Base-by-base conservation (phyloP, 1,140 invertebrate species). In the Ruditapes philippinarum region DNA sequence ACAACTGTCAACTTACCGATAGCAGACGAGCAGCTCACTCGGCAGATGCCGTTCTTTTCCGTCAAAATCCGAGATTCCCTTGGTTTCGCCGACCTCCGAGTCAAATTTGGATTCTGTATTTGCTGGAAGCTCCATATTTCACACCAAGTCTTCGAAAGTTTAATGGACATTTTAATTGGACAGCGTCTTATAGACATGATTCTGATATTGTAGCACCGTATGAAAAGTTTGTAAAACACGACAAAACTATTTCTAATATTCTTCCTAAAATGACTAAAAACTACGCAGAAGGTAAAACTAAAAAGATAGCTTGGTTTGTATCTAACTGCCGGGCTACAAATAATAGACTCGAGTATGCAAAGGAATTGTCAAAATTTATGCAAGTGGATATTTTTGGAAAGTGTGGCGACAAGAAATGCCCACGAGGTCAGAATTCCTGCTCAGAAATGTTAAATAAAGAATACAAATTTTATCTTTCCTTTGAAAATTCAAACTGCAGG, bases 381-480 rank as follows among this genome's bases (percentile, higher is more conserved):
- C 65, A 93, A 4, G 96, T 98, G 9, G 97, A 98, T 93, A 96
- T 97, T n/a, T 98, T 97, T 90, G 98, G 98, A n/a, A 88, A 81
- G 0, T 98, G 98, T 95, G 95, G 94, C 4, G 88, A 60, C 17
- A 40, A 91, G 12, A 81, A 83, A 11, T 96, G 95, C 88, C 90
- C 91, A 0, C 87, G 98, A 68, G 92, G 97, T 36, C 97, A 98
- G 0, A 97, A 98, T 91, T 97, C 98, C 93, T 99, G 98, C 93
- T 98, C 99, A 93, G 97, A 98, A 51, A 97, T 99, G 97, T 97
- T 99, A n/a, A 97, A 98, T 93, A 97, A 97, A 76, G 98, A 99
- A 78, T 99, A 99, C 96, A 99, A 99, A 95, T 99, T 99, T 96
- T 99, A 99, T 95, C 96, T 99, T 68, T 98, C 99, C 0, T 99